Percentiles rank a stretch among this genome's conserved stretches.
Evolutionary conservation across 2,888 invertebrate species (phyloP).

Genomic region (Patella depressa): DNA sequence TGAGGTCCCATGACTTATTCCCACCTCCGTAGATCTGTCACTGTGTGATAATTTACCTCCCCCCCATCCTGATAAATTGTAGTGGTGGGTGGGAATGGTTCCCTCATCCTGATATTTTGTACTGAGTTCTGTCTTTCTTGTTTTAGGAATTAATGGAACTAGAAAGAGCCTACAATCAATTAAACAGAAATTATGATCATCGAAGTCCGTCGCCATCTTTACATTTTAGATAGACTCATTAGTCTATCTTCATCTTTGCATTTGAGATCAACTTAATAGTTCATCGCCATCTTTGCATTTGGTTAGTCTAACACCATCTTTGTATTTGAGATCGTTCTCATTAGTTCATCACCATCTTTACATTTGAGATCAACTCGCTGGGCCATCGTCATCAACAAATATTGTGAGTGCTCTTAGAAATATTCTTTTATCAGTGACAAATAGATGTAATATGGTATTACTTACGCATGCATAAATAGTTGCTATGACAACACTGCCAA

Average conservation of each 20-base stretch:
- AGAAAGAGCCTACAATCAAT: slow-evolving; percentile 62
- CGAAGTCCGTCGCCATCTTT: slow-evolving; percentile 39
- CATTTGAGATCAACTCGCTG: neutral
- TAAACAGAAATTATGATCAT: slow-evolving; percentile 48
- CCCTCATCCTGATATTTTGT: too few species aligned
- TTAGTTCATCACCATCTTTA: neutral
- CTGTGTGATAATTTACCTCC: too few species aligned
- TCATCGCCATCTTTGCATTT: neutral
- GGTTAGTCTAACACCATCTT: slow-evolving; percentile 4
- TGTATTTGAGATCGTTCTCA: neutral
- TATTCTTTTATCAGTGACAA: too few species aligned
- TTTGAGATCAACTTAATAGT: neutral
- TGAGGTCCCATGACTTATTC: too few species aligned
- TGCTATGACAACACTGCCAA: too few species aligned
- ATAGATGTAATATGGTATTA: too few species aligned
- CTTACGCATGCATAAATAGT: too few species aligned
- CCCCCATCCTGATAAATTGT: too few species aligned
- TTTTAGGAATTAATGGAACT: slow-evolving; percentile 64
- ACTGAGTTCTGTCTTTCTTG: neutral
- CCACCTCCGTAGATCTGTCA: too few species aligned
- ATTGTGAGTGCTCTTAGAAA: too few species aligned
- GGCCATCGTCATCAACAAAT: too few species aligned
- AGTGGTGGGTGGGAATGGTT: too few species aligned
- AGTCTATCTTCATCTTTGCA: neutral
- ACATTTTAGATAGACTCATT: slow-evolving; percentile 16